Conservation (phyloP, 2,113 vertebrate genomes). For the Rhinoderma darwinii region DNA sequence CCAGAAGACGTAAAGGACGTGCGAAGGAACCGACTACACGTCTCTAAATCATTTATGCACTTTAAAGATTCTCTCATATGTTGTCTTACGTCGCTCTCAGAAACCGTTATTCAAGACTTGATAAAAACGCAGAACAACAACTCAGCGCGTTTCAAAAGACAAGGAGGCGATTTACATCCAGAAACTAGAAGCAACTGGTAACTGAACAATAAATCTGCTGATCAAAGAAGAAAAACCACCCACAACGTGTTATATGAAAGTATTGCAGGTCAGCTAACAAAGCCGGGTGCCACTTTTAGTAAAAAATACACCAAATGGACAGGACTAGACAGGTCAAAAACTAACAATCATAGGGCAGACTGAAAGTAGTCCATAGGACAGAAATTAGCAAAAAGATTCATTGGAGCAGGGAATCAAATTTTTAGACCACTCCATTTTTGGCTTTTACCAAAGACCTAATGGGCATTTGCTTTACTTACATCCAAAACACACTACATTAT, state of each 20-base stretch:
- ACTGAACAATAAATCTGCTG: not conserved
- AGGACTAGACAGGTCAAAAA: too few relatives aligned
- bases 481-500: too few relatives aligned
- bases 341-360: too few relatives aligned
- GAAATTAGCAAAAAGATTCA: too few relatives aligned
- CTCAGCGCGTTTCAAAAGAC: not conserved
- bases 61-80: conserved; percentile 16
- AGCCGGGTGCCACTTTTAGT: not conserved
- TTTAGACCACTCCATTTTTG: too few relatives aligned
- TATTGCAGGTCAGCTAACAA: not conserved
- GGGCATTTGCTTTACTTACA: not conserved
- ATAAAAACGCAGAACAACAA: not conserved
- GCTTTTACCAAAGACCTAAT: not conserved
- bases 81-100: not conserved
- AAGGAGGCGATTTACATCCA: not conserved
- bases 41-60: conserved; percentile 24
- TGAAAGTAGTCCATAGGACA: too few relatives aligned
- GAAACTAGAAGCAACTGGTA: not conserved
- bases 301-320: too few relatives aligned
- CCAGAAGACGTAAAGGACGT: not conserved
- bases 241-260: too few relatives aligned
- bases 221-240: not conserved
- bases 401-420: too few relatives aligned
- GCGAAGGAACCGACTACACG: not conserved
- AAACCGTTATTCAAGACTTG: not conserved